Conservation (phyloP, 2,113 vertebrate species). For the Lophura nycthemera region DNA sequence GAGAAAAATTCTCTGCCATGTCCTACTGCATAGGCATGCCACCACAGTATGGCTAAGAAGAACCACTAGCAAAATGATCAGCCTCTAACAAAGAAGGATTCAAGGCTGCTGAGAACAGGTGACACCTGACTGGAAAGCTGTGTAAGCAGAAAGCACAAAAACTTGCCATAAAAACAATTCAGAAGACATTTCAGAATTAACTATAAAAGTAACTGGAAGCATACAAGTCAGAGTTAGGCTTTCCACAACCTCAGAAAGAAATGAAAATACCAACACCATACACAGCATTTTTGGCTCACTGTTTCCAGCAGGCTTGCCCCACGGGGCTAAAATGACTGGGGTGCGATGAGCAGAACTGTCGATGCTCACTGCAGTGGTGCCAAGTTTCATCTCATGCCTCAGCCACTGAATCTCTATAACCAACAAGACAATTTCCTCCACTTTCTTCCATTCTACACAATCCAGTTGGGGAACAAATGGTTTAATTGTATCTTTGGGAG, state of each 20-base stretch:
- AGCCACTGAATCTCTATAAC: accelerated
- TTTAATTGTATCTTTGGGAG: neutral
- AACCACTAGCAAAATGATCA: neutral
- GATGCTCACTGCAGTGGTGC: neutral
- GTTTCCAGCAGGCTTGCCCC: neutral
- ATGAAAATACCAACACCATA: accelerated
- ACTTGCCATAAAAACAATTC: neutral
- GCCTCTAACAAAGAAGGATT: neutral
- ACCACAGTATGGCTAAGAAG: neutral
- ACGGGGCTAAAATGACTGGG: neutral
- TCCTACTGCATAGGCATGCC: neutral
- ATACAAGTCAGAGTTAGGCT: neutral
- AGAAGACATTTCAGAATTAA: neutral
- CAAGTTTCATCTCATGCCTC: neutral
- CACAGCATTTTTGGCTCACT: neutral
- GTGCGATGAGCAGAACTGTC: neutral
- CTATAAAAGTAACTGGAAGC: neutral
- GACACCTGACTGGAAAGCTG: neutral
- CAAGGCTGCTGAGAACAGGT: neutral
- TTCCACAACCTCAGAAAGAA: neutral
- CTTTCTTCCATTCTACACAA: neutral
- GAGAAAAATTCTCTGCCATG: too few species aligned
- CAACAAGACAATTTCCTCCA: neutral
- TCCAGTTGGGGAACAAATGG: neutral
- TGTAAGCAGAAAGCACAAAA: neutral